Percentiles rank a stretch among this genome's conserved stretches.
Evolutionary conservation across 2,113 vertebrate genomes (phyloP).

Genomic region (Cacatua alba): DNA sequence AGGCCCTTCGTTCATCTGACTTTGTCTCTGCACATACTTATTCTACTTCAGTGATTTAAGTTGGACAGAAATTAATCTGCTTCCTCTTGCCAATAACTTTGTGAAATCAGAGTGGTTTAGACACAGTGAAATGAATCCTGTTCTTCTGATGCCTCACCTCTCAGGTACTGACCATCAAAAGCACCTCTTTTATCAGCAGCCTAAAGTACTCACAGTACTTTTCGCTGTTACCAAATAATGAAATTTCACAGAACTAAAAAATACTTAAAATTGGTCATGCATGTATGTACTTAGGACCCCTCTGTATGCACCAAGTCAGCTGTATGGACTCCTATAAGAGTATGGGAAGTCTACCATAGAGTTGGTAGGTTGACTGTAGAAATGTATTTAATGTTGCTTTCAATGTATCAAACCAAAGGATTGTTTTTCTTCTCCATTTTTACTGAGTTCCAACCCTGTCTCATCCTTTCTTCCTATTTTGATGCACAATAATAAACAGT

Average conservation of each 20-base stretch:
- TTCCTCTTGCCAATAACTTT: not conserved
- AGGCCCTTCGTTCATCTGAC: not conserved
- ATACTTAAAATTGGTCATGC: not conserved
- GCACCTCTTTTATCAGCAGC: not conserved
- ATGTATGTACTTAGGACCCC: not conserved
- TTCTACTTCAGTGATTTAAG: not conserved
- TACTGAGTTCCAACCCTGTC: not conserved
- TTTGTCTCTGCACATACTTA: not conserved
- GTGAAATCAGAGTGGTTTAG: not conserved
- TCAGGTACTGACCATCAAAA: not conserved
- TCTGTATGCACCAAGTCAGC: not conserved
- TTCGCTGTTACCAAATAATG: not conserved
- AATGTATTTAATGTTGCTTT: not conserved
- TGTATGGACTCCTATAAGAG: not conserved
- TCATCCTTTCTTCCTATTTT: slow-evolving; percentile 27
- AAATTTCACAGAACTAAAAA: not conserved
- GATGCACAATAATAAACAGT: not conserved
- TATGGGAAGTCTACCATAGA: not conserved
- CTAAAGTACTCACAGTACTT: not conserved
- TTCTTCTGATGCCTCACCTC: not conserved
- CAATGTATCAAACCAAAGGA: not conserved
- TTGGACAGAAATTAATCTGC: not conserved
- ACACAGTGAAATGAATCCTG: not conserved
- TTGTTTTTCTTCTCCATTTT: not conserved
- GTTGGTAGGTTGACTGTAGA: not conserved